These are phyloP conservation scores for Fukomys damarensis DNA, from an alignment of 2,113 vertebrate species.

Conservation along the genomic window DNA sequence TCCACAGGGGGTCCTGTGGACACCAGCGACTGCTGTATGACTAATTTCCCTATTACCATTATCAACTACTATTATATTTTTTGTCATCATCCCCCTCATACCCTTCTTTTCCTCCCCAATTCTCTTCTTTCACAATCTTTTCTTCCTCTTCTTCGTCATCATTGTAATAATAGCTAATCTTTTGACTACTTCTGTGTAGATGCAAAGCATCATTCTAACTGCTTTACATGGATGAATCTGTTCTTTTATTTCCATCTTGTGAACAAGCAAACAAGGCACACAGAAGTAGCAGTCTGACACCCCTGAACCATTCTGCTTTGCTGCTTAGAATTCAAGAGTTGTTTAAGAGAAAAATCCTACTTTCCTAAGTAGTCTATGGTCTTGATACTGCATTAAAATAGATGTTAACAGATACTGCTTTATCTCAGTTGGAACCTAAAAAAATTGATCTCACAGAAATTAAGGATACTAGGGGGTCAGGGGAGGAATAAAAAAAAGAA, in stretches of 20 bases:
- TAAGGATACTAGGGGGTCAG: background rate
- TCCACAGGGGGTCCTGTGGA: background rate
- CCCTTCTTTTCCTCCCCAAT: background rate
- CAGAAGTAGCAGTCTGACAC: background rate
- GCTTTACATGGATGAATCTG: background rate
- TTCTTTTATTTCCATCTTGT: slow-evolving; percentile 6
- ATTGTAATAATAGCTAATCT: background rate
- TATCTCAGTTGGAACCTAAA: background rate
- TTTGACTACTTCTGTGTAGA: background rate
- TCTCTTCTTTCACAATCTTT: background rate
- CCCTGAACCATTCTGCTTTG: background rate
- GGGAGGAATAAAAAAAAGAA: background rate
- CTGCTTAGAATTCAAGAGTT: background rate
- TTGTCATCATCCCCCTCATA: background rate
- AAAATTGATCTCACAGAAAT: too few relatives aligned
- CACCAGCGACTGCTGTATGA: background rate
- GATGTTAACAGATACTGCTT: background rate
- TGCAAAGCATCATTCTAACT: background rate
- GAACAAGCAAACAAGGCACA: background rate
- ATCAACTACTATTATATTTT: background rate
- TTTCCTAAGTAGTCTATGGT: background rate
- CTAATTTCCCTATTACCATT: background rate
- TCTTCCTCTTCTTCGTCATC: background rate
- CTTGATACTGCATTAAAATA: slow-evolving; percentile 19
- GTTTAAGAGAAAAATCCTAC: background rate